These are phyloP conservation scores for Smutsia temminckii DNA, from an alignment of 2,797 vertebrate genomes.

Conservation along the genomic window DNA sequence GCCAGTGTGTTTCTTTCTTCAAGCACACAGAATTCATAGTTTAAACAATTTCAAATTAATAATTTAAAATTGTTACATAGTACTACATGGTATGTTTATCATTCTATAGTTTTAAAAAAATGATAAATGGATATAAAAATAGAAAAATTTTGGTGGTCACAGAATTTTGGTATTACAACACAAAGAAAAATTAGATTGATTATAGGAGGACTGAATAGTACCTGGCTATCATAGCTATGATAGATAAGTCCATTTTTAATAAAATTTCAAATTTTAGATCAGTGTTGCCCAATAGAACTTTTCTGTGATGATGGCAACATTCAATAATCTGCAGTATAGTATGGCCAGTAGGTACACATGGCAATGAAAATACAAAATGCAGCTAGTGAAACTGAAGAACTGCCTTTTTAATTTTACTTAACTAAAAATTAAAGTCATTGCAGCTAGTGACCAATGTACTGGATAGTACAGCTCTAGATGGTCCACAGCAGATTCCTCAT, in stretches of 20 bases:
- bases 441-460: not conserved
- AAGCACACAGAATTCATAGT: not conserved
- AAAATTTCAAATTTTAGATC: not conserved
- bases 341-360: not conserved
- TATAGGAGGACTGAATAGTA: not conserved
- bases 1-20: not conserved
- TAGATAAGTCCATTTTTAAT: not conserved
- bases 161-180: not conserved
- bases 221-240: not conserved
- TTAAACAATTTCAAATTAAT: conserved; percentile 12
- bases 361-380: not conserved
- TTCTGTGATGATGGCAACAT: not conserved
- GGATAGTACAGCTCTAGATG: not conserved
- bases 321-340: not conserved
- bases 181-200: not conserved
- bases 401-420: not conserved
- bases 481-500: not conserved
- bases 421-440: not conserved
- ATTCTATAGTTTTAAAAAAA: not conserved
- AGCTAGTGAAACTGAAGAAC: not conserved
- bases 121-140: not conserved
- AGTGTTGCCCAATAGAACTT: not conserved
- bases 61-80: not conserved
- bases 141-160: not conserved
- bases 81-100: not conserved